phyloP scores from a whole-genome alignment of 2,888 invertebrate genomes.

The Nemurella pictetii region DNA sequence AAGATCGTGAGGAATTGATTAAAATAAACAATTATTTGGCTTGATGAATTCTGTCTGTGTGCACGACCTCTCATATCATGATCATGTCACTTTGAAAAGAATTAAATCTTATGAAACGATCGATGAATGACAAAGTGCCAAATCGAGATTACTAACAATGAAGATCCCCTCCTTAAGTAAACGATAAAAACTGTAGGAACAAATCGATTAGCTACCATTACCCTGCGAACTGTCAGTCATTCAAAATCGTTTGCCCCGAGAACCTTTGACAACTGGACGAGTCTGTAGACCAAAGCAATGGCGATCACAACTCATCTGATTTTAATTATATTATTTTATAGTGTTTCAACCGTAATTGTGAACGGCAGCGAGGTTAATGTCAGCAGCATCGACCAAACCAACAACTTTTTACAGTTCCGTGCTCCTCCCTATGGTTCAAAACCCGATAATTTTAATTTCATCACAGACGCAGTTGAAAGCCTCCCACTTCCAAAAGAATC shows the following conservation, averaged over 20 bases:
- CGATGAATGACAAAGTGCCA: constrained; percentile 13
- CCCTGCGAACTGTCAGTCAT: not conserved
- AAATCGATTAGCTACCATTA: not conserved
- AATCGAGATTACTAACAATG: not conserved
- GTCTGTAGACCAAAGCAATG: not conserved
- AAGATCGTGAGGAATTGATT: not conserved
- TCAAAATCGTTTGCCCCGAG: not conserved
- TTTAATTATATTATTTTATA: not conserved
- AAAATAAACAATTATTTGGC: not conserved
- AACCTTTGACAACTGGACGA: no score
- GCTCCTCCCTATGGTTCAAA: not conserved
- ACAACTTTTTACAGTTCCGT: not conserved
- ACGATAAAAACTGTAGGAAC: not conserved
- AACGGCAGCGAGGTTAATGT: not conserved
- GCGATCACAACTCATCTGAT: not conserved
- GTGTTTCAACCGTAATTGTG: not conserved
- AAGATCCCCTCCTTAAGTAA: not conserved
- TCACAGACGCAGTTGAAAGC: not conserved
- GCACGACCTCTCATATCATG: not conserved
- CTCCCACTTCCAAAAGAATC: no score
- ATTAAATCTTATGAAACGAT: not conserved
- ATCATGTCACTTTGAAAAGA: not conserved
- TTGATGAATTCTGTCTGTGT: not conserved
- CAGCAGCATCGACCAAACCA: not conserved
- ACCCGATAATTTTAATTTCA: not conserved